Percentiles rank a stretch among this genome's conserved stretches.
These are phyloP conservation scores for Noctuana brunneofusca DNA, from an alignment of 2,888 invertebrate species.

Conservation along the genomic window DNA sequence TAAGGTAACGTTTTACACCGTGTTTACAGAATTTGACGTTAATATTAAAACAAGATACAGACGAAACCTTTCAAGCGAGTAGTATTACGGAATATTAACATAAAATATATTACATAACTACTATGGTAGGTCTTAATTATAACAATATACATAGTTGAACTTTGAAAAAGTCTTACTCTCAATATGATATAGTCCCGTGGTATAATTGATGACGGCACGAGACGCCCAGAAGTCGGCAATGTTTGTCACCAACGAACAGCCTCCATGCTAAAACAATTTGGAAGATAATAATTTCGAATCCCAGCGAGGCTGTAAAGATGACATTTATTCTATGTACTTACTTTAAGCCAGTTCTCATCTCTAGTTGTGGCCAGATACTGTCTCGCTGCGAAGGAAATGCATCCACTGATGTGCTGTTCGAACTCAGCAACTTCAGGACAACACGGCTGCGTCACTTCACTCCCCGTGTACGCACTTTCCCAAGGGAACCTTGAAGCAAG, in stretches of 20 bases:
- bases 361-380: conserved; percentile 73
- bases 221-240: conserved; percentile 84
- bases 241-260: conserved; percentile 80
- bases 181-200: conserved; percentile 75
- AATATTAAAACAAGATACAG: too few species aligned
- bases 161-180: conserved; percentile 57
- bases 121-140: too few species aligned
- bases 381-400: conserved; percentile 79
- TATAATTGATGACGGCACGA: conserved; percentile 76
- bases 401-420: conserved; percentile 83
- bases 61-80: too few species aligned
- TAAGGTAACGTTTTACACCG: too few species aligned
- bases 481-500: conserved; percentile 77
- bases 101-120: too few species aligned
- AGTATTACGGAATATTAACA: too few species aligned
- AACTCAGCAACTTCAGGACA: conserved; percentile 81
- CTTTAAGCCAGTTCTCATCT: conserved; percentile 74
- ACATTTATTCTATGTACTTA: too few species aligned
- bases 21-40: too few species aligned
- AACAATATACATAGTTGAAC: too few species aligned
- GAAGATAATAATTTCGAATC: too few species aligned
- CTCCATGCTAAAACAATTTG: conserved; percentile 68
- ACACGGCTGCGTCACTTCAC: conserved; percentile 83
- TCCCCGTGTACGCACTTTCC: conserved; percentile 85
- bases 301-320: too few species aligned